Percentiles rank a stretch among this genome's conserved stretches.
phyloP scores from a whole-genome alignment of 2,888 invertebrate genomes.

The Monoplex corrugatus region DNA sequence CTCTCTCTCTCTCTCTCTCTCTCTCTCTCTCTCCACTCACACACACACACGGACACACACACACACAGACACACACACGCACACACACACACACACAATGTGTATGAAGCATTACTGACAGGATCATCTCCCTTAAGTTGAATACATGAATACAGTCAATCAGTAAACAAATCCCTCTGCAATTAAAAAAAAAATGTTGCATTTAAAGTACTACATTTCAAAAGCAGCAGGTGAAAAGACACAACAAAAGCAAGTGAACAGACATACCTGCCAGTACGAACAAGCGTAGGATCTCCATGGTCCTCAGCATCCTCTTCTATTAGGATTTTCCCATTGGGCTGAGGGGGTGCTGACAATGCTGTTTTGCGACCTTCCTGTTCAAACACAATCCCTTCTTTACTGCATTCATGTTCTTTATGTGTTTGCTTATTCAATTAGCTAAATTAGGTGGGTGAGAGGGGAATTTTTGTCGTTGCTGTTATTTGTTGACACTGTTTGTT shows the following conservation, averaged over 20 bases:
- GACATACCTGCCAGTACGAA: constrained; percentile 78
- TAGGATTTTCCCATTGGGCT: constrained; percentile 69
- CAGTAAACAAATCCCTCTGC: too few species aligned
- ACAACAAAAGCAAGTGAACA: too few species aligned
- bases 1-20: too few species aligned
- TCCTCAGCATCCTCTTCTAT: constrained; percentile 73
- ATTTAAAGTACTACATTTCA: not conserved
- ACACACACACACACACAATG: not conserved
- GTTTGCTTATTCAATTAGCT: too few species aligned
- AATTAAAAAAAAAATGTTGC: too few species aligned
- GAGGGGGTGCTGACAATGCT: constrained; percentile 62
- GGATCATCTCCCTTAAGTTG: too few species aligned
- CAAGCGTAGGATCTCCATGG: constrained; percentile 73
- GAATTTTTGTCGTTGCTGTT: too few species aligned
- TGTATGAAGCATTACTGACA: too few species aligned
- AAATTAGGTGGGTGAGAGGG: not conserved
- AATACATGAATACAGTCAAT: too few species aligned
- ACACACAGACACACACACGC: not conserved
- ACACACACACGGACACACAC: not conserved
- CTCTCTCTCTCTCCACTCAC: not conserved
- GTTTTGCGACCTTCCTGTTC: constrained; percentile 69
- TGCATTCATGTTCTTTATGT: too few species aligned
- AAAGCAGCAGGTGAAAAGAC: not conserved
- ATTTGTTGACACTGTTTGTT: too few species aligned
- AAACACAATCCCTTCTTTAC: too few species aligned